A percentile compares a stretch with the other conserved stretches of the same genome.
These are phyloP conservation scores for Colinus virginianus DNA, from an alignment of 2,113 vertebrate genomes.

Conservation along the genomic window DNA sequence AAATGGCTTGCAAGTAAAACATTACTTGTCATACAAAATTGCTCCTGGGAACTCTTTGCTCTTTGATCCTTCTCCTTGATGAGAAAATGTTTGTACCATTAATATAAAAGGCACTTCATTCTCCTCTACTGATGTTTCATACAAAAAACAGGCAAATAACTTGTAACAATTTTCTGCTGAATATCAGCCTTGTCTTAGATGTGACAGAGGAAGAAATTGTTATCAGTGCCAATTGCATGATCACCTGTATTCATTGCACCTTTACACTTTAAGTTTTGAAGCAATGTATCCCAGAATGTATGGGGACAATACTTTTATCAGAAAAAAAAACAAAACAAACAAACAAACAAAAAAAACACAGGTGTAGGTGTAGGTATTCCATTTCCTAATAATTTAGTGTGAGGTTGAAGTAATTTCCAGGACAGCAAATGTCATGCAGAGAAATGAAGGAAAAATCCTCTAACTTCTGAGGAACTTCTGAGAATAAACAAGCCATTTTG, in stretches of 20 bases:
- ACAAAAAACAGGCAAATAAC: background rate
- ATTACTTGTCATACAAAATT: background rate
- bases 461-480: background rate
- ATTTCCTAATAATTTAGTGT: background rate
- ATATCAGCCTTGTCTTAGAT: rapidly evolving
- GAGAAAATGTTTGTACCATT: background rate
- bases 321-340: background rate
- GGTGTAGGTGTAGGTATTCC: background rate
- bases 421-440: background rate
- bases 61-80: background rate
- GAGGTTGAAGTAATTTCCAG: background rate
- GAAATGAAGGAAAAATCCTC: background rate
- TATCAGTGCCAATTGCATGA: background rate
- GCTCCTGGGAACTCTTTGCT: background rate
- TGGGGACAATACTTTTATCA: background rate
- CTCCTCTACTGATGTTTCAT: background rate
- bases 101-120: background rate
- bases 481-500: background rate
- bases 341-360: background rate
- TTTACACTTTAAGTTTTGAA: background rate
- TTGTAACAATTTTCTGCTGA: background rate
- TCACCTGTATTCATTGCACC: background rate
- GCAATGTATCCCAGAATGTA: background rate
- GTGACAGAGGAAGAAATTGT: rapidly evolving
- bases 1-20: rapidly evolving